Percentiles rank a stretch among this genome's conserved stretches.
These are phyloP conservation scores for Rhinolophus ferrumequinum DNA, from an alignment of 2,113 vertebrate species.

Conservation along the genomic window DNA sequence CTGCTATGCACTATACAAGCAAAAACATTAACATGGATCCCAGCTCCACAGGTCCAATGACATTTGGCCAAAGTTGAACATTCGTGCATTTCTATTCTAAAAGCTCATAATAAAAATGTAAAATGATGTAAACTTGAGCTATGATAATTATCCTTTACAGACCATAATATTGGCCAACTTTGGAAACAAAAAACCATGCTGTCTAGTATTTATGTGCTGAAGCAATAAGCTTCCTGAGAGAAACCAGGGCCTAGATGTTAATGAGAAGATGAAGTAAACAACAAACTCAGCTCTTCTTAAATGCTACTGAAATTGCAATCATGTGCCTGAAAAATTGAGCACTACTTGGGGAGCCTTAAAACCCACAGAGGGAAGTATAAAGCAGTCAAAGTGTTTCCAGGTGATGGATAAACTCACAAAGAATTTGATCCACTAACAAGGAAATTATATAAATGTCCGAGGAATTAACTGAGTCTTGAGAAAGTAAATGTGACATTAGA, in stretches of 20 bases:
- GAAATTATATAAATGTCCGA: neutral
- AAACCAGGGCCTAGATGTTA: conserved; percentile 24
- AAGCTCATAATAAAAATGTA: conserved; percentile 26
- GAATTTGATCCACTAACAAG: conserved; percentile 40
- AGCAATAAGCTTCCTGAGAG: neutral
- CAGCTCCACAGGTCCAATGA: conserved; percentile 33
- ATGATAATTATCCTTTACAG: conserved; percentile 42
- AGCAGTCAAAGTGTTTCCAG: conserved; percentile 15
- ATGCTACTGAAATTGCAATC: conserved; percentile 58
- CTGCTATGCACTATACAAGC: neutral
- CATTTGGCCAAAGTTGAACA: neutral
- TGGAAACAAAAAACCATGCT: conserved; percentile 15
- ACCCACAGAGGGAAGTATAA: neutral
- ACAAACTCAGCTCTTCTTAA: conserved; percentile 27
- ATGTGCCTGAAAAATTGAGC: conserved; percentile 40
- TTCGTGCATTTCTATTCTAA: conserved; percentile 7
- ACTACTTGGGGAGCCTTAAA: conserved; percentile 53
- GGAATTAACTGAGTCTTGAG: conserved; percentile 17
- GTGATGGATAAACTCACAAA: conserved; percentile 56
- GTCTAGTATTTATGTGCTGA: neutral
- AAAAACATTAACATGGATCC: neutral
- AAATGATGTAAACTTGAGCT: conserved; percentile 5
- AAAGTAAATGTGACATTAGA: neutral
- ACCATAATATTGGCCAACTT: neutral
- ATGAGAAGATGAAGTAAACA: conserved; percentile 47